These are phyloP conservation scores for Galerucella pusilla DNA, from an alignment of 2,888 invertebrate species.

Conservation along the genomic window DNA sequence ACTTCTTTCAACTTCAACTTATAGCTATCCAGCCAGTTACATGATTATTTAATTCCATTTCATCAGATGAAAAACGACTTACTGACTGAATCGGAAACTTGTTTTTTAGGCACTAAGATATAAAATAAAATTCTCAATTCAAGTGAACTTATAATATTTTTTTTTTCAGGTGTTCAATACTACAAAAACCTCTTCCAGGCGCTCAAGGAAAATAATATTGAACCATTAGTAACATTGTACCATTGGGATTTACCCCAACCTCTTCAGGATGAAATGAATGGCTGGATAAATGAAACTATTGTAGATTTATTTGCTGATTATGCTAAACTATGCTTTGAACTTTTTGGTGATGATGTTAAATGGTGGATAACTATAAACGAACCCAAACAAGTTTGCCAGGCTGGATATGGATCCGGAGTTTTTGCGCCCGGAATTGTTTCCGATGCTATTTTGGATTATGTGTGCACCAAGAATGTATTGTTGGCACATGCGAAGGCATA, in stretches of 20 bases:
- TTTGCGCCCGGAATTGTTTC: slow-evolving; percentile 55
- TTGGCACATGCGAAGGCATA: slow-evolving; percentile 75
- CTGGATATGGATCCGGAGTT: slow-evolving; percentile 61
- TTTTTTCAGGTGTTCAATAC: slow-evolving; percentile 39
- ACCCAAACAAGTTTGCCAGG: slow-evolving; percentile 58
- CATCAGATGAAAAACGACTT: no score
- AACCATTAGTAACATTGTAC: slow-evolving; percentile 41
- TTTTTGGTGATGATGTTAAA: slow-evolving; percentile 65
- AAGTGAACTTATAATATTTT: neutral
- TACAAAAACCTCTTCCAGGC: slow-evolving; percentile 45
- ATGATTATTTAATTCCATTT: no score
- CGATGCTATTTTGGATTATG: slow-evolving; percentile 67
- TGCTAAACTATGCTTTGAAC: slow-evolving; percentile 64
- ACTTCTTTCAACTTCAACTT: no score
- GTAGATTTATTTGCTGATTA: slow-evolving; percentile 75
- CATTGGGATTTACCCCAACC: slow-evolving; percentile 45
- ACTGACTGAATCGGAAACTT: no score
- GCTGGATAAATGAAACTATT: slow-evolving; percentile 72
- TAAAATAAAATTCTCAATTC: neutral
- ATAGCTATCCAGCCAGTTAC: no score
- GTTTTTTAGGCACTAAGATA: no score
- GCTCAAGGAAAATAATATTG: slow-evolving; percentile 29
- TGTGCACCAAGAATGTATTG: slow-evolving; percentile 72
- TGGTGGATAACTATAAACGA: slow-evolving; percentile 70
- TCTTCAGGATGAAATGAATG: slow-evolving; percentile 67